A percentile compares a stretch with the other conserved stretches of the same genome.
These are phyloP conservation scores for Musca domestica DNA, from an alignment of 1,140 invertebrate species.

Conservation along the genomic window DNA sequence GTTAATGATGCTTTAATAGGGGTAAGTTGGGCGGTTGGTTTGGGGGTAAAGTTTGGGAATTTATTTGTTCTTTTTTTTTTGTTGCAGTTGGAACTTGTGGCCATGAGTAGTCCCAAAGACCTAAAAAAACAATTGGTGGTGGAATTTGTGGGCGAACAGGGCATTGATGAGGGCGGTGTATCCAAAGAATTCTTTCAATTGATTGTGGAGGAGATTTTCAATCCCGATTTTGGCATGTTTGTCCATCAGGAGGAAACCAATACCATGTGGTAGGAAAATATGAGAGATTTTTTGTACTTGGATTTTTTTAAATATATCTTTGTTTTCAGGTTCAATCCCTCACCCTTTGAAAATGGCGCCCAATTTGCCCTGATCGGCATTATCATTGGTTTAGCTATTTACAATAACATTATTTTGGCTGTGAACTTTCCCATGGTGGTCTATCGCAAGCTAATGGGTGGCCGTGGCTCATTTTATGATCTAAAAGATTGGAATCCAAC, in stretches of 20 bases:
- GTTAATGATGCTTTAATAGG: slow-evolving; percentile 90
- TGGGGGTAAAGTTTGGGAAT: too few relatives aligned
- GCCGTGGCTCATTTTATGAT: slow-evolving; percentile 84
- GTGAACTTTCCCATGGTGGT: slow-evolving; percentile 94
- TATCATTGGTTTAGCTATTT: slow-evolving; percentile 89
- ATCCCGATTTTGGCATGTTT: slow-evolving; percentile 92
- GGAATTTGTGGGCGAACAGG: slow-evolving; percentile 94
- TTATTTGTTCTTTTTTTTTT: neutral
- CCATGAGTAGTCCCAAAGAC: slow-evolving; percentile 88
- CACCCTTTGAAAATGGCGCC: slow-evolving; percentile 88
- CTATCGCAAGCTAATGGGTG: slow-evolving; percentile 89
- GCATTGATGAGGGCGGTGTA: slow-evolving; percentile 92
- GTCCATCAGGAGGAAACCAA: slow-evolving; percentile 69
- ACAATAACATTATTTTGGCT: slow-evolving; percentile 92
- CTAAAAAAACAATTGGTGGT: slow-evolving; percentile 93
- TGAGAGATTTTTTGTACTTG: too few relatives aligned
- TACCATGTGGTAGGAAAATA: slow-evolving; percentile 64
- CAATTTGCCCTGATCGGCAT: slow-evolving; percentile 93
- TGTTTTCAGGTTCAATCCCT: slow-evolving; percentile 81
- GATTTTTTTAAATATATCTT: neutral
- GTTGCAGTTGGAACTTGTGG: slow-evolving; percentile 80
- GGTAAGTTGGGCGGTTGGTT: slow-evolving; percentile 33
- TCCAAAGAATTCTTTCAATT: slow-evolving; percentile 97
- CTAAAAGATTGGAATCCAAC: slow-evolving; percentile 85
- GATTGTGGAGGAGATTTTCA: slow-evolving; percentile 92